A percentile compares a stretch with the other conserved stretches of the same genome.
phyloP scores from a whole-genome alignment of 2,797 vertebrate species.

The Channallabes apus region DNA sequence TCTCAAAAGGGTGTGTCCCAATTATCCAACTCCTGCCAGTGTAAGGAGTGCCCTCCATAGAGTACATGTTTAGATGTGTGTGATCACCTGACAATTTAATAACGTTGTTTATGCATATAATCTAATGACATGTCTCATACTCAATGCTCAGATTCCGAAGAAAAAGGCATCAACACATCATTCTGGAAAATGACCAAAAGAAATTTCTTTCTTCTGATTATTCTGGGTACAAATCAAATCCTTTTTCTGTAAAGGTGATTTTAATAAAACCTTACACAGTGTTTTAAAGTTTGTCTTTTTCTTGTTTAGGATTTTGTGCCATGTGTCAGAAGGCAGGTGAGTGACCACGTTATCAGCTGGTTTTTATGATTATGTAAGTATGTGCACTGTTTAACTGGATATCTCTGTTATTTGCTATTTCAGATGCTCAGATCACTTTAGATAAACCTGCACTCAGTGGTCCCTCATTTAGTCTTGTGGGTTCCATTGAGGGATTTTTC shows the following conservation, averaged over 20 bases:
- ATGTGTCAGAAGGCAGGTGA: constrained; percentile 22
- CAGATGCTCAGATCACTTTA: constrained; percentile 24
- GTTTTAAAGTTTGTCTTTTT: neutral
- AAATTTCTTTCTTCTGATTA: constrained; percentile 13
- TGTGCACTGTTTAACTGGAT: neutral
- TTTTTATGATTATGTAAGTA: neutral
- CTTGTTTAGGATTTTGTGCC: constrained; percentile 9
- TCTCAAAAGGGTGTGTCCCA: constrained; percentile 25
- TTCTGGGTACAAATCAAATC: constrained; percentile 21
- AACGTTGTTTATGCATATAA: neutral
- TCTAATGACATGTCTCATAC: neutral
- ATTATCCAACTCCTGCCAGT: neutral
- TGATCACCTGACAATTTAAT: neutral
- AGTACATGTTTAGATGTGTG: neutral
- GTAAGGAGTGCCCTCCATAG: neutral
- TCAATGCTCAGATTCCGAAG: neutral
- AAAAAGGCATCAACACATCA: neutral
- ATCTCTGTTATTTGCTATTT: neutral
- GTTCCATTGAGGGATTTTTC: rapidly evolving
- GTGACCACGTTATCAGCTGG: neutral
- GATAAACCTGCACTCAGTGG: neutral
- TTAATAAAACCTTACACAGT: neutral
- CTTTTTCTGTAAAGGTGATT: neutral
- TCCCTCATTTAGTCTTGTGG: rapidly evolving
- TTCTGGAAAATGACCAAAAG: constrained; percentile 15